phyloP scores from a whole-genome alignment of 2,797 vertebrate genomes.

The Megaceryle alcyon region DNA sequence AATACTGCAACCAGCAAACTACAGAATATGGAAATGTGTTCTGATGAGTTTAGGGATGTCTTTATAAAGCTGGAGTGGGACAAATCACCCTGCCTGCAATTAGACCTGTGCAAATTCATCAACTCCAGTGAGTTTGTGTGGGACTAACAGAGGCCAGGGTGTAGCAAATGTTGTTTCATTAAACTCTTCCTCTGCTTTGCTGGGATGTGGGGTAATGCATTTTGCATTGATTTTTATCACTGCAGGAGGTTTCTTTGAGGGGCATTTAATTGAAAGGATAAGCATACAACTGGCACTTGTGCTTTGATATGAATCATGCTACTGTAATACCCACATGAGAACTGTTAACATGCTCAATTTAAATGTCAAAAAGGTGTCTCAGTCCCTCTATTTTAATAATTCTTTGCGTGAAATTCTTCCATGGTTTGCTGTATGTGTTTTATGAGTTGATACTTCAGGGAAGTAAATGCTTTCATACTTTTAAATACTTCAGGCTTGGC shows the following conservation, averaged over 20 bases:
- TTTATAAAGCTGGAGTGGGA: neutral
- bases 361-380: neutral
- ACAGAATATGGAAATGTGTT: neutral
- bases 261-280: neutral
- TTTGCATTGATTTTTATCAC: neutral
- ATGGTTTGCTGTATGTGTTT: neutral
- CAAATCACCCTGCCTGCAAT: neutral
- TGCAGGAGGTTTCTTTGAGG: neutral
- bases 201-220: neutral
- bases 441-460: neutral
- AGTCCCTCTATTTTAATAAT: neutral
- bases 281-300: constrained; percentile 69
- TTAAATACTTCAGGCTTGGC: neutral
- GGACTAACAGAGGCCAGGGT: neutral
- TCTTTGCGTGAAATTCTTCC: neutral
- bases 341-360: neutral
- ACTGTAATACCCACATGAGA: constrained; percentile 60
- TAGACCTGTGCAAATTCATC: neutral
- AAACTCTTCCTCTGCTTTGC: neutral
- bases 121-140: neutral
- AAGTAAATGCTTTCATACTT: neutral
- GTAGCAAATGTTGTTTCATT: neutral
- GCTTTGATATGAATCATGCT: constrained; percentile 60
- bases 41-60: neutral
- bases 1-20: neutral